A percentile compares a stretch with the other conserved stretches of the same genome.
Conservation (phyloP, 2,113 vertebrate species). For the Serinus canaria region DNA sequence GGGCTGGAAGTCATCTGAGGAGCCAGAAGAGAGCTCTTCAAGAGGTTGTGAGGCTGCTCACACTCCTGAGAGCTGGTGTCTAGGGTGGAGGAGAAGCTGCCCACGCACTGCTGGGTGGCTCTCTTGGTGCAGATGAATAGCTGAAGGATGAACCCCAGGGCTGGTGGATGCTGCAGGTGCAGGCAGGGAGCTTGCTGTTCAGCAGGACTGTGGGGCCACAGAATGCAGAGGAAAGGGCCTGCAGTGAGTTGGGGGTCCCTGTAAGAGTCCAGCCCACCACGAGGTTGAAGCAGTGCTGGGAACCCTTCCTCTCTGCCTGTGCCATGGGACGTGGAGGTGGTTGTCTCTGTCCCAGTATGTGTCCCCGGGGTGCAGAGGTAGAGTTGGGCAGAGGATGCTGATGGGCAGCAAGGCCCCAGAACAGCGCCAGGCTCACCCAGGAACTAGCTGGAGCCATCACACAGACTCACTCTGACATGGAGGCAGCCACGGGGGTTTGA, state of each 20-base stretch:
- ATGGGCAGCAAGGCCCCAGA: accelerated
- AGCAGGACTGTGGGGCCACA: not conserved
- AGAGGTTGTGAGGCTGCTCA: not conserved
- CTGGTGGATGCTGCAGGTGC: constrained; percentile 32
- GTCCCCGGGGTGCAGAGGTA: accelerated
- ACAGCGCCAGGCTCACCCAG: not conserved
- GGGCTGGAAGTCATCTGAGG: not conserved
- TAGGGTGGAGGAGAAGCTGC: not conserved
- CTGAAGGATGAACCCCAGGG: constrained; percentile 69
- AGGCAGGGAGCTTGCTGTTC: not conserved
- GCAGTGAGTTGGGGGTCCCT: not conserved
- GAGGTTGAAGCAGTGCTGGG: not conserved
- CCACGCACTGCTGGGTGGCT: not conserved
- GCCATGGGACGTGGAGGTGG: not conserved
- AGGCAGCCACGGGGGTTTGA: not conserved
- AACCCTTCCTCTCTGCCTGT: not conserved
- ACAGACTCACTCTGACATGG: not conserved
- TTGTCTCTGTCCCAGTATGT: not conserved
- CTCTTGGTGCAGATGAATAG: constrained; percentile 12
- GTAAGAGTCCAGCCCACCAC: accelerated
- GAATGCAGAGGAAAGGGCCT: not conserved
- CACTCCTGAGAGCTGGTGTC: not conserved
- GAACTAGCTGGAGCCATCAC: not conserved
- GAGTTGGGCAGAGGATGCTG: not conserved
- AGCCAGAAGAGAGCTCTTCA: constrained; percentile 28